Evolutionary conservation across 2,797 vertebrate genomes (phyloP).

Genomic region (Hoplostethus mediterraneus): DNA sequence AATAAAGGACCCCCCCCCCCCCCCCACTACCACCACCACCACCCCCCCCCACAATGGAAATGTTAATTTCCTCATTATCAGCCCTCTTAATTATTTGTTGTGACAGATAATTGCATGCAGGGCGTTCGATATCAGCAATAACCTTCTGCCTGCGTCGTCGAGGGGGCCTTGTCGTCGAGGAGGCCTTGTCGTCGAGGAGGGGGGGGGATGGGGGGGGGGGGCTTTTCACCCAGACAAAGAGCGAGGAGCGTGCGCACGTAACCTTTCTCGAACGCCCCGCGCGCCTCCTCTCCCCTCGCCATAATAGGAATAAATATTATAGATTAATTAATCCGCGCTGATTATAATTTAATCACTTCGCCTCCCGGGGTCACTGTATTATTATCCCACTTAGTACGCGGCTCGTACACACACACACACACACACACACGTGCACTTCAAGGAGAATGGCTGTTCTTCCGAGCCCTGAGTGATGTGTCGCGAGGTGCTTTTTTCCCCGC

Average conservation of each 20-base stretch:
- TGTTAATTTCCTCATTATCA: constrained; percentile 98
- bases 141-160: constrained; percentile 98
- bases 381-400: constrained; percentile 77
- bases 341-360: constrained; percentile 99
- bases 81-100: constrained; percentile 98
- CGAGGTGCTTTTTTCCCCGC: constrained; percentile 71
- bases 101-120: constrained; percentile 97
- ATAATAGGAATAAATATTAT: constrained; percentile 99
- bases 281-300: constrained; percentile 88
- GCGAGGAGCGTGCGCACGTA: constrained; percentile 90
- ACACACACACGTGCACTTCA: constrained; percentile 1
- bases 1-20: constrained; percentile 60
- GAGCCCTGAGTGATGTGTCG: constrained; percentile 56
- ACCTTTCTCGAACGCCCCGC: constrained; percentile 88
- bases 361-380: constrained; percentile 89
- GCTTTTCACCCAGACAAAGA: constrained; percentile 95
- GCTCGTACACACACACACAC: constrained; percentile 69
- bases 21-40: too few species aligned
- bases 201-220: too few species aligned
- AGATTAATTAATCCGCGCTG: constrained; percentile 99
- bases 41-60: constrained; percentile 90
- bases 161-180: constrained; percentile 95
- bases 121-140: constrained; percentile 98
- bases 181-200: too few species aligned
- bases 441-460: constrained; percentile 70